These are phyloP conservation scores for Neoniphon sammara DNA, from an alignment of 2,797 vertebrate species.

Conservation along the genomic window DNA sequence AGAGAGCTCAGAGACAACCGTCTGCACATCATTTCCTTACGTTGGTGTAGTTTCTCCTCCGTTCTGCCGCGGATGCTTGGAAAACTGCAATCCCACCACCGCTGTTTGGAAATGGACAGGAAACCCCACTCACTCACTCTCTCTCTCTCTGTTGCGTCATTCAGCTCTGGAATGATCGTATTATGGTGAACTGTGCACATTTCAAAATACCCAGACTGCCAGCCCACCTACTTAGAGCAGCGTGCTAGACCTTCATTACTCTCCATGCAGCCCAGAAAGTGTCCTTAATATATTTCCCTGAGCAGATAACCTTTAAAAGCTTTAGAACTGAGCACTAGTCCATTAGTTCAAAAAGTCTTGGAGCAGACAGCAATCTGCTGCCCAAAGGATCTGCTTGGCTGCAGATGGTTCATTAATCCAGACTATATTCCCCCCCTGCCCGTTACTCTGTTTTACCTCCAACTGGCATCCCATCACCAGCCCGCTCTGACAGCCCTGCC, in stretches of 20 bases:
- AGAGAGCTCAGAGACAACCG: slow-evolving; percentile 45
- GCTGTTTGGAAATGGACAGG: slow-evolving; percentile 68
- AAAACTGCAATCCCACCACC: slow-evolving; percentile 56
- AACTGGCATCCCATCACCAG: slow-evolving; percentile 14
- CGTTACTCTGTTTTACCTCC: slow-evolving; percentile 31
- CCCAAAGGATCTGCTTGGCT: neutral
- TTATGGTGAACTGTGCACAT: slow-evolving; percentile 61
- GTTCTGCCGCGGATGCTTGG: slow-evolving; percentile 56
- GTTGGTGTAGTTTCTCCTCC: slow-evolving; percentile 52
- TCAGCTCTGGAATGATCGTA: slow-evolving; percentile 60
- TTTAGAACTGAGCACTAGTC: slow-evolving; percentile 2
- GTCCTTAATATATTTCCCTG: neutral
- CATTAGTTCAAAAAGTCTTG: neutral
- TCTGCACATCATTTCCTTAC: slow-evolving; percentile 56
- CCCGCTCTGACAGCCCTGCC: neutral
- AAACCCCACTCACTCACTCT: slow-evolving; percentile 52
- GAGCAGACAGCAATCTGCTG: slow-evolving; percentile 7
- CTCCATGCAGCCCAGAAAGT: slow-evolving; percentile 9
- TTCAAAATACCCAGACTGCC: slow-evolving; percentile 54
- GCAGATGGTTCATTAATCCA: slow-evolving; percentile 2
- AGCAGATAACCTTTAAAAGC: slow-evolving; percentile 17
- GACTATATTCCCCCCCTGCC: neutral
- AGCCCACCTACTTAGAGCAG: slow-evolving; percentile 55
- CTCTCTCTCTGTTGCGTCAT: slow-evolving; percentile 61
- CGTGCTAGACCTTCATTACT: slow-evolving; percentile 29